phyloP scores from a whole-genome alignment of 1,140 invertebrate genomes.

The Tachypleus tridentatus region DNA sequence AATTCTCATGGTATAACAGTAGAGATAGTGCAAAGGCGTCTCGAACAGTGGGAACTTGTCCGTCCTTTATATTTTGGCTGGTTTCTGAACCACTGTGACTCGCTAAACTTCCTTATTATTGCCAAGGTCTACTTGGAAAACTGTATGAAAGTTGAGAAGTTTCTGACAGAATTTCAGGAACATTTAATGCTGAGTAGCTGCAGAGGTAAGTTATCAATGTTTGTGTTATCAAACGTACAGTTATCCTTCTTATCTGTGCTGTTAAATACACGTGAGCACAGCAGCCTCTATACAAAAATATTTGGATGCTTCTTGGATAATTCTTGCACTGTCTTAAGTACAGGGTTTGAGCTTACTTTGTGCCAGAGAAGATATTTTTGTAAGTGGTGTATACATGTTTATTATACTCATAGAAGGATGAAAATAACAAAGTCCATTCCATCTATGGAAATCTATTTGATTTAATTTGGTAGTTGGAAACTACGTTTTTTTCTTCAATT shows the following conservation, averaged over 20 bases:
- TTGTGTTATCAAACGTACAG: no score
- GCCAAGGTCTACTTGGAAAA: slow-evolving; percentile 5
- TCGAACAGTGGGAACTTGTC: slow-evolving; percentile 26
- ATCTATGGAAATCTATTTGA: no score
- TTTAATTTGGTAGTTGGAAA: no score
- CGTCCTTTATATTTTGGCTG: slow-evolving; percentile 34
- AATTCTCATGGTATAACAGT: slow-evolving; percentile 29
- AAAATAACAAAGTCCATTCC: no score
- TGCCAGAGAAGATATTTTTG: neutral
- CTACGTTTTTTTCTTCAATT: no score
- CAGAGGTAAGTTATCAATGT: neutral
- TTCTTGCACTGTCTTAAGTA: neutral
- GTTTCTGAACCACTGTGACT: slow-evolving; percentile 30
- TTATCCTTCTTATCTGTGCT: no score
- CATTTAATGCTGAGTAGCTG: neutral
- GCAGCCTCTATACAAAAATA: no score
- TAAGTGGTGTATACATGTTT: no score
- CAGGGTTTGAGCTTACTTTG: neutral
- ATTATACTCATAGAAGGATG: no score
- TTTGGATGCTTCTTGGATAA: no score
- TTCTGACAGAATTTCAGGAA: neutral
- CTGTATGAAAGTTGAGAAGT: slow-evolving; percentile 1
- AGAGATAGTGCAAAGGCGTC: slow-evolving; percentile 26
- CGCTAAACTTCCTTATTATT: neutral
- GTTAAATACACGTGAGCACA: no score